Evolutionary conservation across 2,113 vertebrate species (phyloP).

Genomic region (Eptatretus burgeri): DNA sequence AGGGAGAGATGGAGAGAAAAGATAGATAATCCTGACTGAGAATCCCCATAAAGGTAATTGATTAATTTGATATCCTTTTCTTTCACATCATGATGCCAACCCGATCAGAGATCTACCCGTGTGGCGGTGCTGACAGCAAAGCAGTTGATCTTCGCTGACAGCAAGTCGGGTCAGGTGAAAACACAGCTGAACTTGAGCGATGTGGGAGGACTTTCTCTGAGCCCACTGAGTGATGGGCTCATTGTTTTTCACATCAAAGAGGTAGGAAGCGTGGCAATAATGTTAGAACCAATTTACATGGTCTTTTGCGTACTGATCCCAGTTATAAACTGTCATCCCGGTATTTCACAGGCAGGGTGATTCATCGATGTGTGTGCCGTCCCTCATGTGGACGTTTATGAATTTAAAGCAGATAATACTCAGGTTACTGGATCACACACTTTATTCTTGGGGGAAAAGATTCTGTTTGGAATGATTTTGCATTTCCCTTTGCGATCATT

Average conservation of each 20-base stretch:
- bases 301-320: not conserved
- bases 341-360: not conserved
- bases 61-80: too few relatives aligned
- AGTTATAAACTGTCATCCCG: not conserved
- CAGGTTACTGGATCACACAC: too few relatives aligned
- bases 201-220: constrained; percentile 63
- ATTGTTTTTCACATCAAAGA: constrained; percentile 79
- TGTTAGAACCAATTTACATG: not conserved
- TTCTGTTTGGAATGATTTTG: too few relatives aligned
- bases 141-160: constrained; percentile 58
- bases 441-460: too few relatives aligned
- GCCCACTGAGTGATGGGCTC: constrained; percentile 68
- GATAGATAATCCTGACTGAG: too few relatives aligned
- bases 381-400: too few relatives aligned
- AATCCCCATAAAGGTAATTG: too few relatives aligned
- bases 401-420: too few relatives aligned
- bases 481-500: too few relatives aligned
- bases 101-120: constrained; percentile 29
- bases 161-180: constrained; percentile 79
- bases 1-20: too few relatives aligned
- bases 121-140: constrained; percentile 86
- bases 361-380: not conserved
- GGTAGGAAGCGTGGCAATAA: constrained; percentile 16
- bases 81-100: not conserved
- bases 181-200: constrained; percentile 55